Base-by-base conservation (phyloP, 2,888 invertebrate genomes). In the Tuta absoluta region DNA sequence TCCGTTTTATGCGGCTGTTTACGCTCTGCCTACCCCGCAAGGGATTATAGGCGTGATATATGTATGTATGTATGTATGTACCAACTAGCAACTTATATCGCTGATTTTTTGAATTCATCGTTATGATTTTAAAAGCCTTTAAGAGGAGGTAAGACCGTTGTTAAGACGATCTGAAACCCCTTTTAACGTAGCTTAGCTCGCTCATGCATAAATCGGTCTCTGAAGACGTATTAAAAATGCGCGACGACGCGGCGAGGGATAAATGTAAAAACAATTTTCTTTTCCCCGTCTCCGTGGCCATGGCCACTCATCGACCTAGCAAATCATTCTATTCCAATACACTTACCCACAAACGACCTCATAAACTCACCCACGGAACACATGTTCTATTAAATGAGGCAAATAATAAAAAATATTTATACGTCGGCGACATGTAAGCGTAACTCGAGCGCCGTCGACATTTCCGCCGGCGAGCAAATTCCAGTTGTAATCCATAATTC, bases 371-470 rank as follows among this genome's bases (percentile, higher is more conserved):
- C 65, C 65, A 64, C 19, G 11, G 60, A 67, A 70, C 67, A 67
- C 63, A 69, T 71, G 68, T 69, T 68, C 66, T 60, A 68, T 61
- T 68, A 71, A 72, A 71, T 67, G 68, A 71, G 67, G 67, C 68
- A 70, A 70, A 69, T 68, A 70, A 73, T 69, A 70, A 69, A 66
- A 66, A 65, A 62, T 69, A 68, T 66, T 68, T 69, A 68, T 62
- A 63, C 64, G 53, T 28, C 17, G 65, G 66, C 67, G 64, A 67
- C 65, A 48, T 62, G 67, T 67, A 65, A 64, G 69, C 70, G 63
- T 71, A 73, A 70, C 70, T 66, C 69, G 67, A 56, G 65, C 65
- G 61, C 64, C 70, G 73, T 72, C 69, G 66, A 71, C 70, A 67
- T 65, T 65, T 71, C 65, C 66, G 66, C 56, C 63, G 66, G 58